Evolutionary conservation across 2,113 vertebrate species (phyloP), one percentile per base, ranked within the genome.

Genomic region (Nesoenas mayeri): DNA sequence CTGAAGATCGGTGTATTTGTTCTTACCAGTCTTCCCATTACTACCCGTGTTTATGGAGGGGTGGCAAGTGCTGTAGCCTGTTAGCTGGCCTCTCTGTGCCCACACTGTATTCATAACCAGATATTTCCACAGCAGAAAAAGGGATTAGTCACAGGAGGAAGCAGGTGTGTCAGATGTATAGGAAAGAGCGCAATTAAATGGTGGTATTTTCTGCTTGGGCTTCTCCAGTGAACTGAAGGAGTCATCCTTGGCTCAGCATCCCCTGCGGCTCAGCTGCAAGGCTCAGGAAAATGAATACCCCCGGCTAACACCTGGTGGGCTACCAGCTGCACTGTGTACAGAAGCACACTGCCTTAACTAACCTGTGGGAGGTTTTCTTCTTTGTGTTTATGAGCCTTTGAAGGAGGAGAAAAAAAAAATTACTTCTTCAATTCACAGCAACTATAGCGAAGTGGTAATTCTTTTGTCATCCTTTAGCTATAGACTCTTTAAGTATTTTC

Each of bases 101-200:
- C 91, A 88, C 17, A 2, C 84, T 22, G 57, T 70, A 78, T 91
- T 94, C 87, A 66, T 85, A 85, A 89, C 85, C 71, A 93, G 79
- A 61, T 93, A 84, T 94, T 96, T 95, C 93, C 31, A 12, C 62
- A 64, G 12, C 84, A 93, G 91, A 93, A 91, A 94, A 91, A 44
- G 61, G 75, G 65, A 94, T 97, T 96, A 96, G 93, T 96, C 94
- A 94, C 74, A 57, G 94, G 64, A 96, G 72, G 85, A 91, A 95
- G 88, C 93, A 97, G 91, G 91, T 95, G 94, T 95, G 85, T 67
- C 88, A 85, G 58, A 67, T 32, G 66, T 71, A 20, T 73, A 57
- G 88, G 88, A 88, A 95, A 91, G 51, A 69, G 66, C 2, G 28
- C 83, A 85, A 96, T 85, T 91, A 79, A 92, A 77, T 79, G 73